phyloP scores from a whole-genome alignment of 1,140 invertebrate species.

The Calephelis nemesis region DNA sequence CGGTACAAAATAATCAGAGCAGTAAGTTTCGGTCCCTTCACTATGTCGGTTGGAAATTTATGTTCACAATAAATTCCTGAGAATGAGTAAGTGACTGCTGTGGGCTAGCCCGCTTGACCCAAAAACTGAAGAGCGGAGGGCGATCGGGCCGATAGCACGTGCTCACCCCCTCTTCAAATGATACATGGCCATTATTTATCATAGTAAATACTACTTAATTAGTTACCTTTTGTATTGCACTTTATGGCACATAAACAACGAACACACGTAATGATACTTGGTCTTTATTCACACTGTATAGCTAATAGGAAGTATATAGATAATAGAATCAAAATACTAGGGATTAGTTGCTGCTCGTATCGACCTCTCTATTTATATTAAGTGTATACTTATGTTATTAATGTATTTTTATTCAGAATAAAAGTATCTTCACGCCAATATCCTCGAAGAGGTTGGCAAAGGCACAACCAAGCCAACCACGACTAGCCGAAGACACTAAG shows the following conservation, averaged over 20 bases:
- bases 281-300: too few relatives aligned
- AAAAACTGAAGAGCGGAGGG: slow-evolving; percentile 67
- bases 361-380: too few relatives aligned
- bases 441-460: too few relatives aligned
- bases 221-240: background rate
- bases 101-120: slow-evolving; percentile 67
- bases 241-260: background rate
- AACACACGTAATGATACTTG: too few relatives aligned
- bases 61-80: slow-evolving; percentile 56
- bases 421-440: too few relatives aligned
- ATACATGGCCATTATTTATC: slow-evolving; percentile 41
- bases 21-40: slow-evolving; percentile 2
- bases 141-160: slow-evolving; percentile 66
- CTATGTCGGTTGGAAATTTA: slow-evolving; percentile 35
- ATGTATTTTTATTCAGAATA: too few relatives aligned
- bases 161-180: slow-evolving; percentile 37
- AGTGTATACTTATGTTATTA: too few relatives aligned
- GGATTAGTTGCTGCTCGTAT: too few relatives aligned
- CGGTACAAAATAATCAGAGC: slow-evolving; percentile 12
- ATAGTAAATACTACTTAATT: slow-evolving; percentile 1
- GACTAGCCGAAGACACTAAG: too few relatives aligned
- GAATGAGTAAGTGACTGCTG: slow-evolving; percentile 43
- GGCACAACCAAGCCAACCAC: too few relatives aligned
- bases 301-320: too few relatives aligned
- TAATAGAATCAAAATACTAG: too few relatives aligned